A percentile compares a stretch with the other conserved stretches of the same genome.
These are phyloP conservation scores for Myiagra hebetior DNA, from an alignment of 2,113 vertebrate species.

Conservation along the genomic window DNA sequence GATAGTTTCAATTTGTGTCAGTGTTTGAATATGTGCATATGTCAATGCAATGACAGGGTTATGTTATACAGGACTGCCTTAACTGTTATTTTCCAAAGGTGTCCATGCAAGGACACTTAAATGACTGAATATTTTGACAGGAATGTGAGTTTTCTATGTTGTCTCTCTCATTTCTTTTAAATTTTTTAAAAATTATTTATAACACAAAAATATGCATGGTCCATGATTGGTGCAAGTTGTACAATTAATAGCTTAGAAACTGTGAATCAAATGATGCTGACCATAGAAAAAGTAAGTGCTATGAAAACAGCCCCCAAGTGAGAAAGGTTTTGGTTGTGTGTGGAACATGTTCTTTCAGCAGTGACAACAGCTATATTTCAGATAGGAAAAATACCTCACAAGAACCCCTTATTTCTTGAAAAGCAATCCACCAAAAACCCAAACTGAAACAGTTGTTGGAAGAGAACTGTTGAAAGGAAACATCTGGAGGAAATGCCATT, in stretches of 20 bases:
- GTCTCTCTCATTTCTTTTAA: background rate
- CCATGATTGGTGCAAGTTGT: background rate
- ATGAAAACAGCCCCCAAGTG: background rate
- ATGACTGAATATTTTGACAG: background rate
- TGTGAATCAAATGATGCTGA: background rate
- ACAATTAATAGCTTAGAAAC: background rate
- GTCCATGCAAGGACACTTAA: background rate
- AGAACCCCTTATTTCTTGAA: background rate
- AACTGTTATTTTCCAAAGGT: background rate
- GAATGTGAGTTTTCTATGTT: background rate
- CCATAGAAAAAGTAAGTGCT: background rate
- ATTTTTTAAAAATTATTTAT: background rate
- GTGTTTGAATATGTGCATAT: background rate
- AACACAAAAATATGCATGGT: background rate
- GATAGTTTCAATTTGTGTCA: background rate
- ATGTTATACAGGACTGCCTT: background rate
- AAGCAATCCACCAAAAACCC: background rate
- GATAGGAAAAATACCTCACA: background rate
- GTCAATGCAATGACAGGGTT: background rate
- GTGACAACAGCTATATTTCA: background rate
- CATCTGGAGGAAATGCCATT: slow-evolving; percentile 59
- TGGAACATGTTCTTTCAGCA: background rate
- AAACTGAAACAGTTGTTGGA: background rate
- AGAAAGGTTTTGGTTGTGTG: background rate
- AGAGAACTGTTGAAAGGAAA: slow-evolving; percentile 39